phyloP scores from a whole-genome alignment of 1,140 invertebrate species.

The Eriocheir sinensis region DNA sequence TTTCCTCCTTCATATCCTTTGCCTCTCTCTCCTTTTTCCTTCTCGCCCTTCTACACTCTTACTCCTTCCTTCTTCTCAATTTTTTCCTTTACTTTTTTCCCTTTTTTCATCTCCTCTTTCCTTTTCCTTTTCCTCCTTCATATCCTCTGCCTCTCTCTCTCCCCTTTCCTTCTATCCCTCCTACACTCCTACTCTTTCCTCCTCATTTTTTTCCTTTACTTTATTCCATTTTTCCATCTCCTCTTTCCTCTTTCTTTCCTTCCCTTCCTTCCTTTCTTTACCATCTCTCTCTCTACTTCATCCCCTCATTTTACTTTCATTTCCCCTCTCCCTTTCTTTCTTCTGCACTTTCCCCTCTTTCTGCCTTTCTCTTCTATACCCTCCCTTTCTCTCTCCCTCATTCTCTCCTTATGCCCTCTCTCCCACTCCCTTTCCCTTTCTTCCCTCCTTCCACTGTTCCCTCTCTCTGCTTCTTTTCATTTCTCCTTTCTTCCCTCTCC shows the following conservation, averaged over 20 bases:
- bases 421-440: not conserved
- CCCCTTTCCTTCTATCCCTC: not conserved
- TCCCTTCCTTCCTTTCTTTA: conserved; percentile 24
- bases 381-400: not conserved
- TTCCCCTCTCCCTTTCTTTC: not conserved
- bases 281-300: too few relatives aligned
- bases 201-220: too few relatives aligned
- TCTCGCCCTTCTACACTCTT: not conserved
- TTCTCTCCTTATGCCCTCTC: not conserved
- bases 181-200: too few relatives aligned
- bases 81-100: not conserved
- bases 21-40: not conserved
- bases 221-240: not conserved
- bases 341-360: not conserved
- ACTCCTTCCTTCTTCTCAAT: too few relatives aligned
- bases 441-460: not conserved
- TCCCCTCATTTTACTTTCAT: not conserved
- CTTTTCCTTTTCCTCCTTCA: not conserved
- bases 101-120: conserved; percentile 18
- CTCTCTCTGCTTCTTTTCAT: not conserved
- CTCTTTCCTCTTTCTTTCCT: not conserved
- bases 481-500: not conserved
- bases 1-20: too few relatives aligned
- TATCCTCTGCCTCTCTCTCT: not conserved
- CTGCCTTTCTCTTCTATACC: not conserved